Conservation (phyloP, 2,888 invertebrate species). For the Dichetophora obliterata region DNA sequence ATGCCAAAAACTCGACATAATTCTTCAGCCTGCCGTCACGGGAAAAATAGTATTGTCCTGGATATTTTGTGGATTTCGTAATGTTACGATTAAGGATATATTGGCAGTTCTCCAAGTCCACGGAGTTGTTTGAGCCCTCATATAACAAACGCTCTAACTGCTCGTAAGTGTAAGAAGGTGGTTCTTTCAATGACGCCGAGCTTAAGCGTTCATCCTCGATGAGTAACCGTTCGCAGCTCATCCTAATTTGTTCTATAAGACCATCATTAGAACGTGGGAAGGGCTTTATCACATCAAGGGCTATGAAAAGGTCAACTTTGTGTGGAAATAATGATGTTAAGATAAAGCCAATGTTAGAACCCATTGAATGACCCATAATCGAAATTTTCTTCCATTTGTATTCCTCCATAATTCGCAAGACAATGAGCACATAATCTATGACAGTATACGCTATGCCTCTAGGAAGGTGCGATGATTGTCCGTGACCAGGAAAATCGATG, state of each 20-base stretch:
- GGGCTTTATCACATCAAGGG: constrained; percentile 56
- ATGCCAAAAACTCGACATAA: constrained; percentile 35
- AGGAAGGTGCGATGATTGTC: constrained; percentile 76
- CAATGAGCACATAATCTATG: constrained; percentile 65
- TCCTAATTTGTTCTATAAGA: constrained; percentile 52
- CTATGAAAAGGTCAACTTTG: constrained; percentile 59
- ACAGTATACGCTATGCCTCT: constrained; percentile 70
- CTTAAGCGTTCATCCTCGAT: constrained; percentile 62
- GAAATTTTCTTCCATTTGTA: constrained; percentile 78
- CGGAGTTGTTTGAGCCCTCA: constrained; percentile 72
- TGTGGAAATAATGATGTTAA: constrained; percentile 73
- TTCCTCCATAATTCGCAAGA: constrained; percentile 73
- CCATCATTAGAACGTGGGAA: constrained; percentile 2
- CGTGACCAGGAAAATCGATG: constrained; percentile 79
- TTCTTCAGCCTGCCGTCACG: constrained; percentile 50
- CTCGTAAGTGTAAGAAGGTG: constrained; percentile 74
- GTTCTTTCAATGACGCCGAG: constrained; percentile 61
- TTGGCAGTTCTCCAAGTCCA: constrained; percentile 71
- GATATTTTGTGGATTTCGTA: constrained; percentile 70
- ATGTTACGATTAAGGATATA: constrained; percentile 72
- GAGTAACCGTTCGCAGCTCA: constrained; percentile 66
- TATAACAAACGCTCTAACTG: constrained; percentile 73
- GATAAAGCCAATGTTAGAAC: constrained; percentile 73
- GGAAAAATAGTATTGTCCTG: constrained; percentile 71
- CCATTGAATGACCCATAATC: constrained; percentile 78